These are phyloP conservation scores for Temnothorax rugatulus DNA, from an alignment of 2,888 invertebrate species.

Conservation along the genomic window DNA sequence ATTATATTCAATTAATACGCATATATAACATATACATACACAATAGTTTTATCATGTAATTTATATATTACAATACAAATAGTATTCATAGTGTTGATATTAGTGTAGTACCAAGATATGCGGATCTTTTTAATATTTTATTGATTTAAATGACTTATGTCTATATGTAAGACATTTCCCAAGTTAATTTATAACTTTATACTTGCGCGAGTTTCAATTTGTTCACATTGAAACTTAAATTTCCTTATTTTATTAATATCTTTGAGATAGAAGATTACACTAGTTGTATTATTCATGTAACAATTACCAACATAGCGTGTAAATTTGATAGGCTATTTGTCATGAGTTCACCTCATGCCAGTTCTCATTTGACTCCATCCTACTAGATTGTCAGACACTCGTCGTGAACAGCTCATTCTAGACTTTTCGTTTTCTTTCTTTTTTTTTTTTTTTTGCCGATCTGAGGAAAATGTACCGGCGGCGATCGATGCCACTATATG, in stretches of 20 bases:
- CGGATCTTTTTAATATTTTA: neutral
- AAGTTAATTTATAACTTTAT: constrained; percentile 9
- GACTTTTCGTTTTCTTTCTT: constrained; percentile 41
- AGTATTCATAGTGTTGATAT: neutral
- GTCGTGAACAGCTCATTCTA: constrained; percentile 35
- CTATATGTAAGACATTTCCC: neutral
- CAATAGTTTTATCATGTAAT: neutral
- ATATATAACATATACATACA: neutral
- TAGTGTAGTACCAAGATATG: neutral
- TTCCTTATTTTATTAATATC: neutral
- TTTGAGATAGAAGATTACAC: neutral
- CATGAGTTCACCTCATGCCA: constrained; percentile 22
- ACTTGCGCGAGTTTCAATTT: neutral
- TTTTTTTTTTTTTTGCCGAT: constrained; percentile 50
- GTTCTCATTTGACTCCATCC: constrained; percentile 39
- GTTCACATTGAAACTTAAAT: neutral
- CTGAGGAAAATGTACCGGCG: constrained; percentile 51
- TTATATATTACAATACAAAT: neutral
- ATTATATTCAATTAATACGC: neutral
- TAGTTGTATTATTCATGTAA: constrained; percentile 42
- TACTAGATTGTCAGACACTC: constrained; percentile 51
- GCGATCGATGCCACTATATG: constrained; percentile 63
- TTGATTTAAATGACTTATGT: neutral
- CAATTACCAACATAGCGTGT: constrained; percentile 46
- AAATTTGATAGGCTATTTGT: constrained; percentile 55